phyloP scores from a whole-genome alignment of 2,113 vertebrate species.

The Phaethon lepturus region DNA sequence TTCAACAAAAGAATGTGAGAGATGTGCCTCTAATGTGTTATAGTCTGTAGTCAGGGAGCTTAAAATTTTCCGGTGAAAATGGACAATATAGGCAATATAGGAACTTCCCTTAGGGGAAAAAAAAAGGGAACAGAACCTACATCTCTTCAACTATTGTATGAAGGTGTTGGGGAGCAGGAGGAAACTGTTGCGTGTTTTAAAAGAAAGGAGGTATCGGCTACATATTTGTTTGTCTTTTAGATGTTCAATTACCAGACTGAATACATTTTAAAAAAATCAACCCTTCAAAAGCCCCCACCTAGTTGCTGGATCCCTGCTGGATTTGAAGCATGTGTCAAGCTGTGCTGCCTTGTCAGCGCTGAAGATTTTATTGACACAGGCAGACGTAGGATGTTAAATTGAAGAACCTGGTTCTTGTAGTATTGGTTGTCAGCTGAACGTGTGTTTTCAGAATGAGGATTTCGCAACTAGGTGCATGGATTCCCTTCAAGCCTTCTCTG shows the following conservation, averaged over 20 bases:
- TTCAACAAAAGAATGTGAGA: background rate
- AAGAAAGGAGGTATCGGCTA: background rate
- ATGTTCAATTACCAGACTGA: background rate
- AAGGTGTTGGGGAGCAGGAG: background rate
- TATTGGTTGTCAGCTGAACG: background rate
- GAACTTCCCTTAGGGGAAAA: background rate
- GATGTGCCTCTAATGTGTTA: background rate
- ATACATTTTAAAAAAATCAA: background rate
- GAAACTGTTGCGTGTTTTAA: background rate
- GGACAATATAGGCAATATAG: background rate
- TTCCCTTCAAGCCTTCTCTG: background rate
- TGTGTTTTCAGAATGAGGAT: background rate
- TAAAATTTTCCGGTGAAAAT: background rate
- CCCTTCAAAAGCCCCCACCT: background rate
- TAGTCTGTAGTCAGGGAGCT: background rate
- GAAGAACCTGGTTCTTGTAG: background rate
- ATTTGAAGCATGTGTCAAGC: background rate
- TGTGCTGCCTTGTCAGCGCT: background rate
- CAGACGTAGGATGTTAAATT: background rate
- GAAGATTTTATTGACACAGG: background rate
- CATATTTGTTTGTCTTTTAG: background rate
- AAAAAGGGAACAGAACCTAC: background rate
- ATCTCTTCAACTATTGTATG: background rate
- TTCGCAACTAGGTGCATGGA: background rate
- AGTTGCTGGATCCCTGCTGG: background rate